Percentiles rank a stretch among this genome's conserved stretches.
phyloP scores from a whole-genome alignment of 2,888 invertebrate genomes.

The Erynnis tages region DNA sequence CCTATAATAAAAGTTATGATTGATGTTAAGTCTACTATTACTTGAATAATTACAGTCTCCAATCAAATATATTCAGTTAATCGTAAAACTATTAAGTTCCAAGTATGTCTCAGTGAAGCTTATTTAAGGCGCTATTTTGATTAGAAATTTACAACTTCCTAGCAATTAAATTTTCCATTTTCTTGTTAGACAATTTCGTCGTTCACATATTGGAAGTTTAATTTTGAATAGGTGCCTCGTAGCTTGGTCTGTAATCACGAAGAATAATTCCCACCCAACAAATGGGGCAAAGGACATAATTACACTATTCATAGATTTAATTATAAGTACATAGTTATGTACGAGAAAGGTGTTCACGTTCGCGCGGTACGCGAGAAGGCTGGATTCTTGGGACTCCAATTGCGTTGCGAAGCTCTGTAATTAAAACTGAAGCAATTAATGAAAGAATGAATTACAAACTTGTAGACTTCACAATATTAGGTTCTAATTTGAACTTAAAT shows the following conservation, averaged over 20 bases:
- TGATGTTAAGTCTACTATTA: constrained; percentile 12
- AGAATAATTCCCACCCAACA: constrained; percentile 64
- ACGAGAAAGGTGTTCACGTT: constrained; percentile 68
- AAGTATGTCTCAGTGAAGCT: constrained; percentile 57
- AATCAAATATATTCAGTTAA: constrained; percentile 11
- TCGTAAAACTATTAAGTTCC: constrained; percentile 43
- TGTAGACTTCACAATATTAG: constrained; percentile 5
- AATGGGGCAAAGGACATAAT: constrained; percentile 78
- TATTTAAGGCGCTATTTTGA: constrained; percentile 76
- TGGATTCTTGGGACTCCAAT: constrained; percentile 49
- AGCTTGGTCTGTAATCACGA: constrained; percentile 60
- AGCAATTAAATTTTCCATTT: constrained; percentile 60
- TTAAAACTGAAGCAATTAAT: constrained; percentile 38
- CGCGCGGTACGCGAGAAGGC: constrained; percentile 60
- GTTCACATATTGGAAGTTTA: constrained; percentile 48
- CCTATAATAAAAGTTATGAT: constrained; percentile 10
- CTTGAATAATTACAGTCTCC: constrained; percentile 10
- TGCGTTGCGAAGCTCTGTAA: constrained; percentile 51
- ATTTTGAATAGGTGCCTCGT: constrained; percentile 57
- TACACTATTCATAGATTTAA: constrained; percentile 61
- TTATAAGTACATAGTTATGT: constrained; percentile 65
- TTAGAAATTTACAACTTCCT: constrained; percentile 64
- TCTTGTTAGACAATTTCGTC: constrained; percentile 48
- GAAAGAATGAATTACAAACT: constrained; percentile 13
- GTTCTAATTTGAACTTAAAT: constrained; percentile 13